Conservation (phyloP, 2,888 invertebrate genomes). For the Plagodis dolabraria region DNA sequence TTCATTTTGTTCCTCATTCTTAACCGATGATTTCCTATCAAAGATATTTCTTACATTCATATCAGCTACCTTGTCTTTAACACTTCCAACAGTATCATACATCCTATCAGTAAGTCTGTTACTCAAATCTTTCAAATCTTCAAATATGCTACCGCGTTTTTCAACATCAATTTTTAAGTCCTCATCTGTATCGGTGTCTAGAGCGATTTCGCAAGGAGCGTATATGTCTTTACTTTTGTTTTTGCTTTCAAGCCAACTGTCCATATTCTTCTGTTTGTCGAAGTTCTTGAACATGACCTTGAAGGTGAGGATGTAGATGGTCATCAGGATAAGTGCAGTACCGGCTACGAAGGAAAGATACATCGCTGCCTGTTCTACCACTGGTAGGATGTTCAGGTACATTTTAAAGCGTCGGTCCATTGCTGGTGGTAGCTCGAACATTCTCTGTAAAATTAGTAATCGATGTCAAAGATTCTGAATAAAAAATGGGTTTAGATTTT, state of each 20-base stretch:
- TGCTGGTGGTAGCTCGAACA: conserved; percentile 87
- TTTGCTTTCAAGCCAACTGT: conserved; percentile 51
- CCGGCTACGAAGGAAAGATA: conserved; percentile 83
- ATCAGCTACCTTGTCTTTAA: conserved; percentile 60
- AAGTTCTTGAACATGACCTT: conserved; percentile 73
- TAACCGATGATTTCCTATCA: conserved; percentile 57
- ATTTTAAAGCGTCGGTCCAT: conserved; percentile 88
- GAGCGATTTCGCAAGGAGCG: conserved; percentile 70
- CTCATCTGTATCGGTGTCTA: conserved; percentile 61
- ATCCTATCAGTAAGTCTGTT: conserved; percentile 62
- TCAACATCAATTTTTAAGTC: conserved; percentile 42
- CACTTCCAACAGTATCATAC: conserved; percentile 66
- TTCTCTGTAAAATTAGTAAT: conserved; percentile 79
- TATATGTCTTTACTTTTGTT: conserved; percentile 58
- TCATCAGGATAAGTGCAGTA: conserved; percentile 77
- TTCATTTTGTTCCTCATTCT: conserved; percentile 55
- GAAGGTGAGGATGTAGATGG: conserved; percentile 75
- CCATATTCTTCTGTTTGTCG: conserved; percentile 46
- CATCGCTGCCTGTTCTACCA: conserved; percentile 83
- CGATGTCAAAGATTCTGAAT: neutral
- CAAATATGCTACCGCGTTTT: conserved; percentile 43
- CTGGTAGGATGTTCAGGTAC: conserved; percentile 89
- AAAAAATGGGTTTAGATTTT: no score
- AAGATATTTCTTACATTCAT: conserved; percentile 60
- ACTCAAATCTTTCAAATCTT: conserved; percentile 63